Base-by-base conservation (phyloP, 2,113 vertebrate genomes). In the Phylloscopus whistleri region DNA sequence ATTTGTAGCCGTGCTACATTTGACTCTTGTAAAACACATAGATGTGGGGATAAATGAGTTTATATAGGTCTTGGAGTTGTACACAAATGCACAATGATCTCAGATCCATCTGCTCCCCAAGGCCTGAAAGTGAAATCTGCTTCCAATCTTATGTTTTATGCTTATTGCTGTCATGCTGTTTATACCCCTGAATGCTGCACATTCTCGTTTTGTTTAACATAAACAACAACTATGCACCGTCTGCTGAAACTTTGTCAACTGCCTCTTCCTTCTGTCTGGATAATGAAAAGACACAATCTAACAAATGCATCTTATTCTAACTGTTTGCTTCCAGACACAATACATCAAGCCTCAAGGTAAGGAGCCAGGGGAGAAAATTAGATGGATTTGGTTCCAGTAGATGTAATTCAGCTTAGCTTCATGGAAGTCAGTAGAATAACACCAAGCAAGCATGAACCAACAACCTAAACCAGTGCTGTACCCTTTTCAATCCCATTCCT, bases 151-250 rank as follows among this genome's bases (percentile, higher is more conserved):
- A 90, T 96, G 95, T 95, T 96, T 96, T 95, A 97, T 96, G 90
- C 92, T 96, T 96, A 96, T 95, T 95, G 95, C 94, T 96, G 95
- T 94, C 95, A 96, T 73, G 93, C 93, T 96, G 95, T 96, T 97
- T 97, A 97, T 96, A 94, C 73, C 95, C 80, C 70, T 79, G 53
- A 96, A 94, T 95, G 93, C 94, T 96, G 95, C 95, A 94, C 95
- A 96, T 92, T 96, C 95, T 96, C 95, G 48, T 97, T 97, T 95
- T 97, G 95, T 97, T 97, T 97, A 96, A 96, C 92, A 96, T 97
- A 97, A 96, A 97, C 96, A 97, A 95, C 94, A 97, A 96, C 96
- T 93, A 92, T 95, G 95, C 89, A 96, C 95, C 95, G 88, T 96
- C 96, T 97, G 96, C 95, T 95, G 94, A 96, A 96, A 96, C 92